A percentile compares a stretch with the other conserved stretches of the same genome.
Conservation (phyloP, 2,888 invertebrate genomes). For the Psococerastis gibbosa region DNA sequence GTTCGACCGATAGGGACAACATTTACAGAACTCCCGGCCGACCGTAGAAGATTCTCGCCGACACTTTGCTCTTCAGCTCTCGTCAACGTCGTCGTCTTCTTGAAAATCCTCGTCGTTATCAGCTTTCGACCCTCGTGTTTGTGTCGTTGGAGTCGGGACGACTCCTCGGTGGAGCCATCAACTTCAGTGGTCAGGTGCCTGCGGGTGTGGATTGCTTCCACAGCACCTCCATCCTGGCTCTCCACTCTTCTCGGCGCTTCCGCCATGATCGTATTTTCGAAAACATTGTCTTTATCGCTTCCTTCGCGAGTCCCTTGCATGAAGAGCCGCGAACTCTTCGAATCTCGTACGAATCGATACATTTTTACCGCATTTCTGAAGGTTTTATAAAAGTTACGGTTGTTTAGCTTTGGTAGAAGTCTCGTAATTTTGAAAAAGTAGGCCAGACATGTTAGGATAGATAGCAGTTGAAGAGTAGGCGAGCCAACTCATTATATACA, state of each 20-base stretch:
- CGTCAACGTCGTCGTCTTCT: conserved; percentile 74
- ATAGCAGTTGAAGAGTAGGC: too few species aligned
- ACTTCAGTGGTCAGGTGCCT: conserved; percentile 69
- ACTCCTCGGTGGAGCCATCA: conserved; percentile 32
- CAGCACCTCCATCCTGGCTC: conserved; percentile 22
- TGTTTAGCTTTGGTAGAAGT: too few species aligned
- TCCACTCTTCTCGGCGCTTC: conserved; percentile 32
- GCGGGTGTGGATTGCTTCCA: conserved; percentile 64
- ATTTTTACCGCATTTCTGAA: conserved; percentile 28
- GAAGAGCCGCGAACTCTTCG: conserved; percentile 37
- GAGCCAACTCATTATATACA: too few species aligned
- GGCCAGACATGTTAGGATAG: too few species aligned
- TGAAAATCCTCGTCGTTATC: conserved; percentile 68
- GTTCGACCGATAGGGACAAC: conserved; percentile 11
- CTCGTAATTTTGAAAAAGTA: too few species aligned
- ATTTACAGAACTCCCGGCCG: conserved; percentile 24
- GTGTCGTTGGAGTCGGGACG: conserved; percentile 13
- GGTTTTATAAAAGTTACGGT: too few species aligned
- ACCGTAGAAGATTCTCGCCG: conserved; percentile 45
- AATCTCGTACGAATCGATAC: conserved; percentile 63
- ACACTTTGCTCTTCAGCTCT: conserved; percentile 65
- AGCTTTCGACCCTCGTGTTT: conserved; percentile 41
- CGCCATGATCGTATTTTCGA: conserved; percentile 28
- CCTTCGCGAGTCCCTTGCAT: conserved; percentile 52
- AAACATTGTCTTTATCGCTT: conserved; percentile 34